Percentiles rank a stretch among this genome's conserved stretches.
phyloP scores from a whole-genome alignment of 2,797 vertebrate species.

The Chanos chanos region DNA sequence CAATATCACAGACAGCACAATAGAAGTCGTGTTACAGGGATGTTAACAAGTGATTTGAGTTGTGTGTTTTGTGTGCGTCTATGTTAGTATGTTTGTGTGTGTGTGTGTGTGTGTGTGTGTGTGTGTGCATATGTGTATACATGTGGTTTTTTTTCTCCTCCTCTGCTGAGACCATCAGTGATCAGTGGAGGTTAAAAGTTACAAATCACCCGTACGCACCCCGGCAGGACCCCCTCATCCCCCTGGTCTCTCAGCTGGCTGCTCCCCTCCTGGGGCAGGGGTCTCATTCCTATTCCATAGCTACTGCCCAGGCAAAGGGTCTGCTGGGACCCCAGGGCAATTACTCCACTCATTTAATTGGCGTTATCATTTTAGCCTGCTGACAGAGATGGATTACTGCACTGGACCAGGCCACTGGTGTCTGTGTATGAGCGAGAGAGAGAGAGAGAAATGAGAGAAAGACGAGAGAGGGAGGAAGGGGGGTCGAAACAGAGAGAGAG shows the following conservation, averaged over 20 bases:
- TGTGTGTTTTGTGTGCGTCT: background rate
- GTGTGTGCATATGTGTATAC: slow-evolving; percentile 12
- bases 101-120: background rate
- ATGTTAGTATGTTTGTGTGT: background rate
- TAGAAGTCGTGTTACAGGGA: background rate
- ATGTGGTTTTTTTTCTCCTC: slow-evolving; percentile 36
- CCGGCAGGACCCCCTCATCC: slow-evolving; percentile 35
- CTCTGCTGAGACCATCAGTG: slow-evolving; percentile 68
- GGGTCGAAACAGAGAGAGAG: slow-evolving; percentile 19
- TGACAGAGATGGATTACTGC: slow-evolving; percentile 90
- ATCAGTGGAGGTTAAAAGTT: slow-evolving; percentile 78
- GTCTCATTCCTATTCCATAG: slow-evolving; percentile 76
- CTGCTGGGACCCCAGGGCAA: slow-evolving; percentile 74
- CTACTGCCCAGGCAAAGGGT: slow-evolving; percentile 70
- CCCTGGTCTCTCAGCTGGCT: slow-evolving; percentile 14
- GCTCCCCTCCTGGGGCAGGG: slow-evolving; percentile 51
- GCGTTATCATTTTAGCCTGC: slow-evolving; percentile 89
- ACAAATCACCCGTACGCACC: slow-evolving; percentile 62
- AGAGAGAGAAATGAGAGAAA: background rate
- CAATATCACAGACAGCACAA: background rate
- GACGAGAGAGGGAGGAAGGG: background rate
- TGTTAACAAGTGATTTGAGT: no score
- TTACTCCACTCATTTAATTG: slow-evolving; percentile 93
- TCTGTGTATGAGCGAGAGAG: slow-evolving; percentile 35
- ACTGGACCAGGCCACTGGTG: slow-evolving; percentile 58